Evolutionary conservation across 2,888 invertebrate species (phyloP).

Genomic region (Endotricha flammealis): DNA sequence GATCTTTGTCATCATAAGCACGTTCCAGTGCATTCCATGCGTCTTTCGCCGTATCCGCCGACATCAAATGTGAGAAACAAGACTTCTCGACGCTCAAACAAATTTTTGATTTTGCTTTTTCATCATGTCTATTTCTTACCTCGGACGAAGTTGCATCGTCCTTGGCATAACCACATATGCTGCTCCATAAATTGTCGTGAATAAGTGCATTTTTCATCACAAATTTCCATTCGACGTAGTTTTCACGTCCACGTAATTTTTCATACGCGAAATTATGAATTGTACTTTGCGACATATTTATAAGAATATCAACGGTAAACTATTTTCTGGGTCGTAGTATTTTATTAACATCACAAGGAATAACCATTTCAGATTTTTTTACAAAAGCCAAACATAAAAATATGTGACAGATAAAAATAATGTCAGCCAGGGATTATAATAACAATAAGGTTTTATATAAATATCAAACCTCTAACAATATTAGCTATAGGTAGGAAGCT

Average conservation of each 20-base stretch:
- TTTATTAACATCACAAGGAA: too few relatives aligned
- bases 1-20: slow-evolving; percentile 7
- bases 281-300: slow-evolving; percentile 5
- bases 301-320: slow-evolving; percentile 2
- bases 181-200: slow-evolving; percentile 7
- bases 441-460: too few relatives aligned
- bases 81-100: slow-evolving; percentile 7
- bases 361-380: too few relatives aligned
- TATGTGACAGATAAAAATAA: too few relatives aligned
- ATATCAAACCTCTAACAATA: too few relatives aligned
- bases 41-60: slow-evolving; percentile 8
- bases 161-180: slow-evolving; percentile 3
- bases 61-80: slow-evolving; percentile 9
- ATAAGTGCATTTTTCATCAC: slow-evolving; percentile 3
- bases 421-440: too few relatives aligned
- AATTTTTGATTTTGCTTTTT: slow-evolving; percentile 2
- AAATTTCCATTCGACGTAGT: slow-evolving; percentile 4
- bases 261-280: slow-evolving; percentile 1
- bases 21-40: slow-evolving; percentile 3
- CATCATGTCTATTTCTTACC: slow-evolving; percentile 3
- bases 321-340: neutral
- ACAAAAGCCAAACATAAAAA: too few relatives aligned
- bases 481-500: too few relatives aligned
- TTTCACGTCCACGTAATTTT: slow-evolving; percentile 6
- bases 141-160: slow-evolving; percentile 3